Conservation (phyloP, 2,888 invertebrate species). For the Sinotaia quadrata region DNA sequence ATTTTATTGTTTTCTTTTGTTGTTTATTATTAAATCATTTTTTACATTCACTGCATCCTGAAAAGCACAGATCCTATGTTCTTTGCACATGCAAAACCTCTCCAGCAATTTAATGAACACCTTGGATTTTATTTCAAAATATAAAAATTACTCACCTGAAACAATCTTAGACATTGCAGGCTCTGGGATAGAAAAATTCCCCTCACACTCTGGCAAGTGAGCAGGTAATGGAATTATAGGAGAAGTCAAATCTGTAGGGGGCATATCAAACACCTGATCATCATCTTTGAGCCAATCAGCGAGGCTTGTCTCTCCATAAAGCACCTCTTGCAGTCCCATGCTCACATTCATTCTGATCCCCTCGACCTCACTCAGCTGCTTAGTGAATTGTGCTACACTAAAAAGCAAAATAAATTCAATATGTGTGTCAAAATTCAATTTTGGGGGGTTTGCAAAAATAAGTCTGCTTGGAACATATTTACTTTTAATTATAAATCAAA, state of each 20-base stretch:
- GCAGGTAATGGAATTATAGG: constrained; percentile 21
- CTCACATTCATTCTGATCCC: too few species aligned
- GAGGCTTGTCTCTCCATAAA: constrained; percentile 14
- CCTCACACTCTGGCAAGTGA: neutral
- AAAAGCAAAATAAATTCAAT: too few species aligned
- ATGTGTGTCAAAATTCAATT: too few species aligned
- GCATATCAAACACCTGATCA: constrained; percentile 21
- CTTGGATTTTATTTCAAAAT: too few species aligned
- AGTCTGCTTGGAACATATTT: too few species aligned
- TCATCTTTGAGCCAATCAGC: constrained; percentile 15
- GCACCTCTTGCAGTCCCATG: constrained; percentile 8
- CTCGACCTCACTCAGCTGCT: constrained; percentile 3
- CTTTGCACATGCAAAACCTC: neutral
- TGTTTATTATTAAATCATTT: too few species aligned
- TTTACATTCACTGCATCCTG: too few species aligned
- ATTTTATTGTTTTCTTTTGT: too few species aligned
- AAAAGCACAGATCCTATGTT: too few species aligned
- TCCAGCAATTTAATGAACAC: neutral
- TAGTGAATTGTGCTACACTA: constrained; percentile 8
- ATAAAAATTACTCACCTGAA: constrained; percentile 22
- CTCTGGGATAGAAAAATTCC: neutral
- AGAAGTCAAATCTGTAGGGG: neutral
- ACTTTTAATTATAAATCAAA: too few species aligned
- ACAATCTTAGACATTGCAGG: constrained; percentile 11
- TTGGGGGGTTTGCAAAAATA: too few species aligned